phyloP scores from a whole-genome alignment of 2,113 vertebrate species.

The Heterochromis multidens region DNA sequence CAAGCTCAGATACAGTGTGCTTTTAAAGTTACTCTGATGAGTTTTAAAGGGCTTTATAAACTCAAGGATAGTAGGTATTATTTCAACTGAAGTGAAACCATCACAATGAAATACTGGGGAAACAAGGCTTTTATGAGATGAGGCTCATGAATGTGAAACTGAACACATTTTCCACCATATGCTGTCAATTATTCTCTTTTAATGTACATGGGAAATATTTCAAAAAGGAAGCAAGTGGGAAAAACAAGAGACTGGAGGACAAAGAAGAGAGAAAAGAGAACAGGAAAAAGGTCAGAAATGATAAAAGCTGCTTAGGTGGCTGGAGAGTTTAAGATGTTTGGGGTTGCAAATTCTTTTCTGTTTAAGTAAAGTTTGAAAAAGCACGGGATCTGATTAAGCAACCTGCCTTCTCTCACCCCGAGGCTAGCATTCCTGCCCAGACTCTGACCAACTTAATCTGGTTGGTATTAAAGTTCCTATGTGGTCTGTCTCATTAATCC shows the following conservation, averaged over 20 bases:
- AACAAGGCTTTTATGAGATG: neutral
- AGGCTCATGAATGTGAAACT: neutral
- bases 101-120: neutral
- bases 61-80: neutral
- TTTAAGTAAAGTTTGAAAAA: neutral
- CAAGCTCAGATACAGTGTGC: neutral
- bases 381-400: neutral
- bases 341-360: neutral
- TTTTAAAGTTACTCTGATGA: neutral
- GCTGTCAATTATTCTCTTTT: neutral
- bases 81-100: neutral
- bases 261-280: neutral
- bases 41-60: neutral
- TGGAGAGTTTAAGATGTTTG: neutral
- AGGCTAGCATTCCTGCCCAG: neutral
- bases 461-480: neutral
- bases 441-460: slow-evolving; percentile 3
- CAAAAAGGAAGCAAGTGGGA: neutral
- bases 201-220: neutral
- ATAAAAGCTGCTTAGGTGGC: neutral
- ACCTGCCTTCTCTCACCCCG: neutral
- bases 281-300: neutral
- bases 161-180: neutral
- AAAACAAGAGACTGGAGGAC: neutral
- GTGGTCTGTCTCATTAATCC: neutral